Evolutionary conservation across 2,797 vertebrate genomes (phyloP).

Genomic region (Spatula clypeata): DNA sequence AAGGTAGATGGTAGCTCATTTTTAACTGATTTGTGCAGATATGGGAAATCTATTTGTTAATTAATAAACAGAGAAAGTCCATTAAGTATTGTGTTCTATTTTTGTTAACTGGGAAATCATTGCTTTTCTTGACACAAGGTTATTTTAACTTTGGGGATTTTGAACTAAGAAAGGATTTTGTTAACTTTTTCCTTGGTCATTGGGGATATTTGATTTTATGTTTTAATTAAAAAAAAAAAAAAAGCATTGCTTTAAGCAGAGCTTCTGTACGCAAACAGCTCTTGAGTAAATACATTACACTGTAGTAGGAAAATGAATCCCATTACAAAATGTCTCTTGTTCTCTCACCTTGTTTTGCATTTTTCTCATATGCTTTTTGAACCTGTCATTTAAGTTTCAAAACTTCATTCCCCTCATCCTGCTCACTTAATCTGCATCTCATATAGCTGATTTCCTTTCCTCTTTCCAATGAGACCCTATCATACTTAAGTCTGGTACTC

Average conservation of each 20-base stretch:
- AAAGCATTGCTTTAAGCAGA: background rate
- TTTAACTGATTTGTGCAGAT: background rate
- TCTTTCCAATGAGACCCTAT: background rate
- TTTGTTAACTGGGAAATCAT: background rate
- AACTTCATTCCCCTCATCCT: background rate
- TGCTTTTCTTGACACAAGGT: background rate
- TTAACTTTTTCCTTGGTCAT: background rate
- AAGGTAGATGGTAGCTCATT: background rate
- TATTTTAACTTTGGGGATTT: constrained; percentile 11
- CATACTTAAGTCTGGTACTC: background rate
- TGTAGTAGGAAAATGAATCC: background rate
- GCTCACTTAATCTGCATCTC: background rate
- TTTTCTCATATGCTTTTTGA: constrained; percentile 2
- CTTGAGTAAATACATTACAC: background rate
- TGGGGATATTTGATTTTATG: background rate
- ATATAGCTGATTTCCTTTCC: background rate
- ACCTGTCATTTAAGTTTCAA: background rate
- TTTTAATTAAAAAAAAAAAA: constrained; percentile 1
- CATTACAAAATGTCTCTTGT: background rate
- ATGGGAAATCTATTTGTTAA: background rate
- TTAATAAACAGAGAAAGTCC: constrained; percentile 6
- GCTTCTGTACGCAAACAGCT: background rate
- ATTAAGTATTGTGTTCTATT: background rate
- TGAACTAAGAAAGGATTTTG: constrained; percentile 16
- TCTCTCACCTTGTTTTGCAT: background rate